Base-by-base conservation (phyloP, 2,888 invertebrate species). In the Coleophora deauratella region DNA sequence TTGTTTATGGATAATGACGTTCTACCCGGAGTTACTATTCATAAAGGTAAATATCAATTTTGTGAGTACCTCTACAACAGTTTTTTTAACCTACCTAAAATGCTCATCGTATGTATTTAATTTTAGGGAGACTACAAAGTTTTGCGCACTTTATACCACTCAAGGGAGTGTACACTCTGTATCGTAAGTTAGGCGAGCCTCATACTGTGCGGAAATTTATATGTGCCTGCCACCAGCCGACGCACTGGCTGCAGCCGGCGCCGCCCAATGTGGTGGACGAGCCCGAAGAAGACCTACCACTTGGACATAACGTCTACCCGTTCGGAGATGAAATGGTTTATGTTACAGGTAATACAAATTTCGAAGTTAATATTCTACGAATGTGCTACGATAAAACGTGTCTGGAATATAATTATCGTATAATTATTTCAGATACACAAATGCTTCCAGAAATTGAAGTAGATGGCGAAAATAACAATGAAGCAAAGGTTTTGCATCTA, bases 1-100 rank as follows among this genome's bases (percentile, higher is more conserved):
- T 70, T 60, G 34, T 88, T 90, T 50, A 77, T 90, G 69, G 75
- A 86, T 33, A 59, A 60, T 1, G 80, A 82, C 52, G 57, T 88
- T 40, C 72, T 87, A 47, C 77, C 80, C 2, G 72, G 78, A 34
- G 55, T 57, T 35, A 74, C 73, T 44, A 64, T 63, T 34, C 72
- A 72, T 51, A 75, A 61, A 66, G 87, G 88, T 87, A 60, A 13
- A 8, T 35, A 10, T 31, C 13, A 11, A n/a, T 3, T 32, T 31
- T n/a, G 12, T 14, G 11, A 3, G 7, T 6, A 10, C 35, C 21
- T 21, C 9, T 15, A 28, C 10, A 31, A 31, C 8, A 9, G 10
- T 28, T 28, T 28, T 11, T 4, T n/a, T 31, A 31, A n/a, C 31
- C 10, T 4, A 31, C n/a, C 30, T 38, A 14, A 38, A 4, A 35